phyloP scores from a whole-genome alignment of 37 sponge, comb jelly and placozoan species.

The Oopsacas minuta region DNA sequence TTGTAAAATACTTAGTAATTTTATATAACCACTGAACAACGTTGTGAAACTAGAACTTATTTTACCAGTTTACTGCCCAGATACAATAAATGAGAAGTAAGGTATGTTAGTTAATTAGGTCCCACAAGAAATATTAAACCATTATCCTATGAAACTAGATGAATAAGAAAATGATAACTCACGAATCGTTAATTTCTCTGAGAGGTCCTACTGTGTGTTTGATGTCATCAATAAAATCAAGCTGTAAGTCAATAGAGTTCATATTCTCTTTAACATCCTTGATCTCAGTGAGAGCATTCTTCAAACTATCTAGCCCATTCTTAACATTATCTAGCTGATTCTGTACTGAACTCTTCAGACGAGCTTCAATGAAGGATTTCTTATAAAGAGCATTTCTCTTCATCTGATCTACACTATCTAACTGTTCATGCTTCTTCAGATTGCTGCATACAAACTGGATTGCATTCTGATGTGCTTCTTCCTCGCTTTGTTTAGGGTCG shows the following conservation, averaged over 20 bases:
- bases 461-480: background rate
- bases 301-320: slow-evolving; percentile 51
- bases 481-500: slow-evolving; percentile 3
- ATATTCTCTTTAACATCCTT: background rate
- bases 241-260: slow-evolving; percentile 3
- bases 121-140: too few species aligned
- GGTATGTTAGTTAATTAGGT: too few species aligned
- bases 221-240: background rate
- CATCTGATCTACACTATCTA: background rate
- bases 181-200: background rate
- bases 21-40: too few species aligned
- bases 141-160: too few species aligned
- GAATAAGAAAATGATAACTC: too few species aligned
- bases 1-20: too few species aligned
- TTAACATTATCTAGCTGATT: slow-evolving; percentile 83
- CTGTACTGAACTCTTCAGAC: slow-evolving; percentile 71
- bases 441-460: background rate
- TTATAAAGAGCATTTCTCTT: background rate
- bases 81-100: too few species aligned
- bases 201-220: background rate
- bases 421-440: background rate
- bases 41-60: too few species aligned
- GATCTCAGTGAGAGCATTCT: slow-evolving; percentile 12
- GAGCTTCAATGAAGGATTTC: slow-evolving; percentile 60
- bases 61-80: too few species aligned